Base-by-base conservation (phyloP, 2,888 invertebrate species). In the Tiphia femorata region DNA sequence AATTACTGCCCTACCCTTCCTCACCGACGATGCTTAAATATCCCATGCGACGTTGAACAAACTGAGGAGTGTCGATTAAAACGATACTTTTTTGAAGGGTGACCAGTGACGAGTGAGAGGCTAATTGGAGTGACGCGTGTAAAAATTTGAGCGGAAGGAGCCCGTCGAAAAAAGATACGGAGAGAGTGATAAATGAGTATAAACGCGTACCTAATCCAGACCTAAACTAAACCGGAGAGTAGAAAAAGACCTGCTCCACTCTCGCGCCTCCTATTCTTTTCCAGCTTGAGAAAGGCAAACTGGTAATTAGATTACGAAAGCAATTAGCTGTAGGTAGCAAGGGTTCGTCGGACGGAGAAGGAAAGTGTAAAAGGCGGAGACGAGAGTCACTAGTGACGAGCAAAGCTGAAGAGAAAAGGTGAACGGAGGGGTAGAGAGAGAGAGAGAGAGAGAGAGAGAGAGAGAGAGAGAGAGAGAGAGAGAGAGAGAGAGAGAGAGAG, bases 261-360 rank as follows among this genome's bases (percentile, higher is more conserved):
- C n/a, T n/a, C n/a, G n/a, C n/a, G n/a, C n/a, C n/a, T n/a, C n/a
- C n/a, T n/a, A n/a, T n/a, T n/a, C n/a, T n/a, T n/a, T n/a, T n/a
- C n/a, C n/a, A n/a, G n/a, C n/a, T n/a, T n/a, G 42, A 30, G 42
- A 30, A 42, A 53, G 17, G 29, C 7, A 25, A 49, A 30, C 48
- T 43, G 25, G 33, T 57, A 61, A 62, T 62, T 48, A 29, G 29
- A 56, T 57, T 57, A 25, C 33, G 14, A 25, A 25, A 30, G 44
- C 33, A 48, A 57, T 44, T 44, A 44, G 21, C n/a, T n/a, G 10
- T 44, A 44, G 14, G 19, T 16, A 29, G 20, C 30, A 20, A 20
- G n/a, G 14, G 5, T 37, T n/a, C 12, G 29, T 29, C 29, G 33
- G 33, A 14, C 5, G 12, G 3, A n/a, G 33, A 33, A 33, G 5